Evolutionary conservation across 2,797 vertebrate species (phyloP), one percentile per base, ranked within the genome.

Genomic region (Artibeus jamaicensis): DNA sequence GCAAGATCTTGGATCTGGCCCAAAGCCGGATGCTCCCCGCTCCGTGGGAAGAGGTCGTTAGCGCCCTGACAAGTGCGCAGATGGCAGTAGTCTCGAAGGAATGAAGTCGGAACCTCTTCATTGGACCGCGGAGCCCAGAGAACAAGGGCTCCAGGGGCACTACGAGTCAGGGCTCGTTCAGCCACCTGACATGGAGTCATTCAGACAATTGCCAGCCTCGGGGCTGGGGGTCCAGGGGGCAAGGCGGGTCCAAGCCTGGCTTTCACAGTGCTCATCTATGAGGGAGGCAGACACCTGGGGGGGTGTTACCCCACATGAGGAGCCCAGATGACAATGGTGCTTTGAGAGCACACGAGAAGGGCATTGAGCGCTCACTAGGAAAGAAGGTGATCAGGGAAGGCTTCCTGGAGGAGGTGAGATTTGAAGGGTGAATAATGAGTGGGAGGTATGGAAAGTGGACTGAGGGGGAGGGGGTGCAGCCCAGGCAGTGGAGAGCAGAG

Each of bases 351-450:
- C 42, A 18, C 0, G 2, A 19, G 55, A 53, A 76, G 73, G 46
- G 7, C 48, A 10, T 74, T 55, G 55, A 57, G 68, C n/a, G 32
- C 42, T 37, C 5, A 10, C 22, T 42, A 9, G 15, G n/a, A 18
- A 5, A 76, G 39, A 65, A 24, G 57, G 26, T 39, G 8, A 42
- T 71, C 53, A 32, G 18, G 15, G 67, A 74, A 18, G 74, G 29
- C 86, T 81, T 90, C 93, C 83, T 65, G 62, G 74, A 91, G 78
- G 73, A 91, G 68, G 95, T 11, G 53, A 32, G 21, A 81, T 59
- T 37, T 57, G 37, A 87, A 85, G 65, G 21, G 24, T 18, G 9
- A 59, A 0, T 48, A 18, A 26, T 5, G 21, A 59, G 2, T 46
- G 44, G 53, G 29, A 29, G 19, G 6, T 39, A 9, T 15, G n/a